Conservation (phyloP, 2,113 vertebrate genomes). For the Pithys albifrons region DNA sequence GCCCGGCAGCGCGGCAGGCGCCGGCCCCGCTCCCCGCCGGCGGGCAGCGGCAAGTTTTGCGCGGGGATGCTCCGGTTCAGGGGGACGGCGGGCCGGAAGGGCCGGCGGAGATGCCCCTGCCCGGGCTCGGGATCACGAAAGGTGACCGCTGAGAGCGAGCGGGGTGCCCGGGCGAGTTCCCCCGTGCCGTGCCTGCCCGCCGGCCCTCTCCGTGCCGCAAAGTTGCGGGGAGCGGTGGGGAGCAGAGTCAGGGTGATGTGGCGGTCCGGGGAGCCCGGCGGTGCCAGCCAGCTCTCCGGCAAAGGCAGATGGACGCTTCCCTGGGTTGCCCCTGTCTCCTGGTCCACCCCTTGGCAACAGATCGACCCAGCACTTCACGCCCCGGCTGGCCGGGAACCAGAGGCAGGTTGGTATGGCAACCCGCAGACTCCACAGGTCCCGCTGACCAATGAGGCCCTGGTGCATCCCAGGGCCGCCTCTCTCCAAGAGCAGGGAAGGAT, state of each 20-base stretch:
- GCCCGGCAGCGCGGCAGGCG: neutral
- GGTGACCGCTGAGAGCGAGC: neutral
- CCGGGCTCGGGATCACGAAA: neutral
- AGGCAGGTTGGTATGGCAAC: constrained; percentile 82
- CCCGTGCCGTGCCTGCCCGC: neutral
- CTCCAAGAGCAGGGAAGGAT: constrained; percentile 6
- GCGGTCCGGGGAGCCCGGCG: neutral
- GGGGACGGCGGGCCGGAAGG: neutral
- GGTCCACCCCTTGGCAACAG: constrained; percentile 55
- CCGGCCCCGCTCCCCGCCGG: neutral
- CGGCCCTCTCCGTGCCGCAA: neutral
- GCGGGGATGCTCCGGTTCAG: neutral
- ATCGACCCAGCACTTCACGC: constrained; percentile 59
- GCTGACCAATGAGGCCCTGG: constrained; percentile 70
- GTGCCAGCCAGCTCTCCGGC: neutral
- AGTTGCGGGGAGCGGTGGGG: neutral
- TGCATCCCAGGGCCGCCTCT: constrained; percentile 51
- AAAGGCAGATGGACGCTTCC: neutral
- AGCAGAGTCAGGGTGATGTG: neutral
- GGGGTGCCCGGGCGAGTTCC: accelerated
- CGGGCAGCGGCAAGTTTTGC: constrained; percentile 10
- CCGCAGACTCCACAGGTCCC: constrained; percentile 79
- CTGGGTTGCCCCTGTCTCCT: constrained; percentile 6
- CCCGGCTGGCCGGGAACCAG: constrained; percentile 44
- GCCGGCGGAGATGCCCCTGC: neutral